These are phyloP conservation scores for Brachionichthys hirsutus DNA, from an alignment of 2,113 vertebrate genomes.

Conservation along the genomic window DNA sequence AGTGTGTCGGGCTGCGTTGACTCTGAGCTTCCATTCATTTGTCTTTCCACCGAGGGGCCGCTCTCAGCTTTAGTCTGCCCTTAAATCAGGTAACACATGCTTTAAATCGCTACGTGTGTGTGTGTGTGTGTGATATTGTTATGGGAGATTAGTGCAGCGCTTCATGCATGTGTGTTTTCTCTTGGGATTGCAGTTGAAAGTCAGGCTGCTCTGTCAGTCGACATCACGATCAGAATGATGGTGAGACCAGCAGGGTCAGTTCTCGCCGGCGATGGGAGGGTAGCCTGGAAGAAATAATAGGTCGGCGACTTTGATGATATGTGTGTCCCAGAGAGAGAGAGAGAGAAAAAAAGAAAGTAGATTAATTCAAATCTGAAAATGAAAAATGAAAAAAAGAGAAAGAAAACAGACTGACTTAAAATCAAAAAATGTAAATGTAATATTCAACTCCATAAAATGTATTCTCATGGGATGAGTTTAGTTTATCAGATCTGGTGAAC, in stretches of 20 bases:
- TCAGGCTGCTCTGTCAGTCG: conserved; percentile 25
- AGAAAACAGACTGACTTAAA: no score
- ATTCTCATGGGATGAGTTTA: no score
- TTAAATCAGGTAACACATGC: conserved; percentile 48
- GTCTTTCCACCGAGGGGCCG: conserved; percentile 40
- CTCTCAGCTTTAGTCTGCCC: conserved; percentile 30
- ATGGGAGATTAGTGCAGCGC: no score
- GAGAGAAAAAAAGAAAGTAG: no score
- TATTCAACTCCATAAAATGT: no score
- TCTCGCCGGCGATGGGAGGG: conserved; percentile 7
- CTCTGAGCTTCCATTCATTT: conserved; percentile 50
- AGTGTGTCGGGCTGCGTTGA: conserved; percentile 32
- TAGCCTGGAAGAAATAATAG: no score
- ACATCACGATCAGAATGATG: conserved; percentile 38
- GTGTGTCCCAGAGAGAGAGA: no score
- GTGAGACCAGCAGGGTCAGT: conserved; percentile 36
- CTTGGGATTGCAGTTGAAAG: conserved; percentile 18
- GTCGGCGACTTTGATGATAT: no score
- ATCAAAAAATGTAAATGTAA: no score
- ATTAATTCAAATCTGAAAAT: no score
- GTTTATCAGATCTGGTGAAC: no score
- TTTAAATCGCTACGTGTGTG: conserved; percentile 10
- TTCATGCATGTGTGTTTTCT: conserved; percentile 19
- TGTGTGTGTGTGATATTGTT: conserved; percentile 4
- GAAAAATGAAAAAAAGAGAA: no score